Evolutionary conservation across 2,113 vertebrate species (phyloP).

Genomic region (Jacana jacana): DNA sequence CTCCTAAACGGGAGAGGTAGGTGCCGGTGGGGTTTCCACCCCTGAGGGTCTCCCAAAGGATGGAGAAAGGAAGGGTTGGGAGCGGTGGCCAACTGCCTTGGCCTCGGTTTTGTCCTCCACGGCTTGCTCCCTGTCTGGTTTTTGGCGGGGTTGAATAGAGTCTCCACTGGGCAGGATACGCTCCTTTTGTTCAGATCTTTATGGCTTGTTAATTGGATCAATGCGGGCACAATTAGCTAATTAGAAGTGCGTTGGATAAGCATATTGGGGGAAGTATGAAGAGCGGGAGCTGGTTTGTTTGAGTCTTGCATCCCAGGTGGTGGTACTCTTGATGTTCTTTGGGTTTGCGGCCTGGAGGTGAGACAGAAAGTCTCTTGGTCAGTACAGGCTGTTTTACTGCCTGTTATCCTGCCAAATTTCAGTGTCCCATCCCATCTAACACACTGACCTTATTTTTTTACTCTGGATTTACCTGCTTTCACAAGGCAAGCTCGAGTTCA

Average conservation of each 20-base stretch:
- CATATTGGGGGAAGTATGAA: not conserved
- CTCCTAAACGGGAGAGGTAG: constrained; percentile 95
- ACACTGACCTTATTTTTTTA: not conserved
- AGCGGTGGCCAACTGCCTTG: not conserved
- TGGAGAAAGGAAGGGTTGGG: not conserved
- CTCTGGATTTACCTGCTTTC: not conserved
- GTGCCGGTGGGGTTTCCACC: not conserved
- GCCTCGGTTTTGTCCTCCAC: not conserved
- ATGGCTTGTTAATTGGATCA: constrained; percentile 50
- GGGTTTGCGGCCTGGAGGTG: not conserved
- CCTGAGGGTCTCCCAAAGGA: fast-evolving
- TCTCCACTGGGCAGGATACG: not conserved
- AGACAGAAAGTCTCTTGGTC: not conserved
- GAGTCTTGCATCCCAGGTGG: not conserved
- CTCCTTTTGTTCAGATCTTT: constrained; percentile 7
- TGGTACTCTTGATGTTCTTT: not conserved
- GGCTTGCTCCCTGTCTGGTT: not conserved
- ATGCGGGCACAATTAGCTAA: constrained; percentile 33
- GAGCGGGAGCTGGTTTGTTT: not conserved
- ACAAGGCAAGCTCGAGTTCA: not conserved
- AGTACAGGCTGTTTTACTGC: not conserved
- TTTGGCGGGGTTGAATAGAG: constrained; percentile 2
- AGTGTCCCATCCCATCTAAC: not conserved
- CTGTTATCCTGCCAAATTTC: not conserved
- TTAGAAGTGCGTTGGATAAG: constrained; percentile 27